Percentiles rank a stretch among this genome's conserved stretches.
These are phyloP conservation scores for Napeogenes sylphis DNA, from an alignment of 2,888 invertebrate genomes.

Conservation along the genomic window DNA sequence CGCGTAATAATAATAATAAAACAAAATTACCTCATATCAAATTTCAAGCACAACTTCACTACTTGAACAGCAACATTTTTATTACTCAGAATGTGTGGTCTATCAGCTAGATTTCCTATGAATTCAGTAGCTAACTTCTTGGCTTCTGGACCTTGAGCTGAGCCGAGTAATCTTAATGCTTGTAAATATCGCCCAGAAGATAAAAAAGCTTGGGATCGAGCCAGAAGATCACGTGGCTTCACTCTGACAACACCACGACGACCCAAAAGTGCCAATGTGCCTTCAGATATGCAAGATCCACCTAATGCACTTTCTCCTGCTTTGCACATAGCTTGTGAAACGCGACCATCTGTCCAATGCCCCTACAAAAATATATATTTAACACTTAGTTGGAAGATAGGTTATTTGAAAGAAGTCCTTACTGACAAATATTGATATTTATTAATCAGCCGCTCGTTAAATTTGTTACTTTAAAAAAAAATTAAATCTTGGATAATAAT, in stretches of 20 bases:
- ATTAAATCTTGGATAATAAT: no score
- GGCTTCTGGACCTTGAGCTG: slow-evolving; percentile 50
- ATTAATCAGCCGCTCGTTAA: neutral
- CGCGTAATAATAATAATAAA: neutral
- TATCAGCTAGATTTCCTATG: slow-evolving; percentile 50
- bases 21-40: slow-evolving; percentile 51
- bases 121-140: slow-evolving; percentile 49
- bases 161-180: slow-evolving; percentile 58
- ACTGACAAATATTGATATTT: neutral
- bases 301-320: slow-evolving; percentile 78
- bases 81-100: slow-evolving; percentile 53
- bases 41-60: slow-evolving; percentile 61
- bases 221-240: slow-evolving; percentile 78
- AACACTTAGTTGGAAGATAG: no score
- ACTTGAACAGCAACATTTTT: slow-evolving; percentile 60
- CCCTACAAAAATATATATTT: slow-evolving; percentile 76
- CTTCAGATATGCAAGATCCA: slow-evolving; percentile 69
- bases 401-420: no score
- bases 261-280: slow-evolving; percentile 77
- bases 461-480: no score
- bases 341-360: slow-evolving; percentile 96
- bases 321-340: slow-evolving; percentile 79
- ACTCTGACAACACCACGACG: slow-evolving; percentile 81
- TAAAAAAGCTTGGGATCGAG: slow-evolving; percentile 76
- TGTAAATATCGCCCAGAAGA: slow-evolving; percentile 75